Evolutionary conservation across 2,888 invertebrate genomes (phyloP), one percentile per base, ranked within the genome.

Genomic region (Lydus trimaculatus): DNA sequence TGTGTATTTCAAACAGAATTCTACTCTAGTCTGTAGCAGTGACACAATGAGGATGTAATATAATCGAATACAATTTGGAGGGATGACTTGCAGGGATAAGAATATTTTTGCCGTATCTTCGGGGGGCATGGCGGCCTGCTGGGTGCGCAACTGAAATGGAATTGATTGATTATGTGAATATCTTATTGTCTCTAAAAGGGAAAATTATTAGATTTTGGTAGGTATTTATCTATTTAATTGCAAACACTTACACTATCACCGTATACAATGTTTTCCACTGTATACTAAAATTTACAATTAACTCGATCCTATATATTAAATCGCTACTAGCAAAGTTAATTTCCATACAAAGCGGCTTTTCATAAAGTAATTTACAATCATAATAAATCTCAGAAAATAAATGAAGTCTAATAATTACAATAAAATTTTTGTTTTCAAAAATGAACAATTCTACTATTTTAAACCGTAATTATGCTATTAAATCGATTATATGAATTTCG

Each of bases 331-430:
- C 43, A 43, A 52, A 52, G 25, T 52, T 52, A 52, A 52, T 52
- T 52, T 52, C 52, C 52, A 52, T 52, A 52, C 11, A 52, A 52
- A 52, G 25, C 52, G 52, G 25, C 23, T 52, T 25, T 52, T 52
- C 23, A 25, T 15, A 13, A 23, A 25, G 13, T 25, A 23, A 23
- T 52, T 25, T 15, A 25, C 23, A 52, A 52, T 52, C 23, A 23
- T 23, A 52, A 52, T 23, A 23, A 23, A 25, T 25, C 13, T 23
- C 52, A 52, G 25, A 52, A 52, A 48, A 48, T 17, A 48, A 48
- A 20, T 20, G 20, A 13, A 23, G 11, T 52, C 11, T 25, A 5
- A 52, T 52, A 25, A 52, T 15, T 13, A 25, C 1, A 13, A 8
- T 0, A 23, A n/a, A 5, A n/a, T 48, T 48, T 23, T 52, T 13